Evolutionary conservation across 2,888 invertebrate species (phyloP), one percentile per base, ranked within the genome.

Genomic region (Drosophila pseudotakahashii): DNA sequence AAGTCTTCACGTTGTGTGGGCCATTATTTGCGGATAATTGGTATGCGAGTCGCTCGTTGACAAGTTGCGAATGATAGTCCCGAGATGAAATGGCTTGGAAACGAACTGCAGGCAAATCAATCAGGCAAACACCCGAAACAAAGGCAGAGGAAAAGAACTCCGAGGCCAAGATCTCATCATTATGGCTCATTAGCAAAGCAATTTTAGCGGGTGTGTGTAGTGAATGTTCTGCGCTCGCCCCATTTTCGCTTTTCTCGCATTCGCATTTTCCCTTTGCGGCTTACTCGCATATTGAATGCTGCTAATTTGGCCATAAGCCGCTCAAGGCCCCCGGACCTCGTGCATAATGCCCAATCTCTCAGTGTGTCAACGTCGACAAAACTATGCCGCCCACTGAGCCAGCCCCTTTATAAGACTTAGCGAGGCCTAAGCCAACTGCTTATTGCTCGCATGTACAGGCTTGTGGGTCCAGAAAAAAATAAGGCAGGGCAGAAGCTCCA

Each of bases 161-260:
- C 30, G 30, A 73, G 67, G 64, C 79, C 75, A 77, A 81, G 78
- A 26, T 26, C 89, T 84, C 85, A 79, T 87, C 88, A 87, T 89
- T 84, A 87, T 86, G 89, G 88, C 88, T 86, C 85, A 86, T 86
- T 86, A 86, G 85, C 79, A 89, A 76, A 84, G 88, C 81, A 87
- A 89, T 89, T 89, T 89, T 73, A 39, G 34, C 55, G 54, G 61
- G 44, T 67, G 53, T 41, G 53, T 41, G 44, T 57, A 36, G 36
- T 42, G 16, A 47, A 47, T 70, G 37, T 7, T 32, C 36, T n/a
- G n/a, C n/a, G n/a, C n/a, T n/a, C n/a, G n/a, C 34, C n/a, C 53
- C 9, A 10, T 9, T 42, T 54, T 32, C 36, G 26, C 53, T 44
- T 39, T 57, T 45, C 47, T 45, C 47, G 48, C 51, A 42, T 59